phyloP scores from a whole-genome alignment of 2,113 vertebrate genomes.

The Halcyon senegalensis region DNA sequence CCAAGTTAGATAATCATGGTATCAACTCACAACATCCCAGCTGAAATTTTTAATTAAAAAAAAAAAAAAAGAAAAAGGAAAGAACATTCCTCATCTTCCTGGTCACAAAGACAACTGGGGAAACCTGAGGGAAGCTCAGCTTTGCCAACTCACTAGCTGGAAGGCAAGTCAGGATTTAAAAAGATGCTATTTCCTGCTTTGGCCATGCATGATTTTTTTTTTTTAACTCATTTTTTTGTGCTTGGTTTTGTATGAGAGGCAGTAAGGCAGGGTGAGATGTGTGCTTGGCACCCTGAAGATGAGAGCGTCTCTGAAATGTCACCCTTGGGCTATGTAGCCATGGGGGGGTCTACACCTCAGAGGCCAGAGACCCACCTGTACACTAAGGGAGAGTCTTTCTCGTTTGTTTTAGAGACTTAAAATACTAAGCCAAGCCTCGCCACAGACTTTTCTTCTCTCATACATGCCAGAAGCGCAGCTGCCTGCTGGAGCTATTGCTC shows the following conservation, averaged over 20 bases:
- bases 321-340: neutral
- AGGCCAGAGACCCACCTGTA: neutral
- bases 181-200: neutral
- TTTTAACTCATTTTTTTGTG: neutral
- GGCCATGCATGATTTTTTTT: neutral
- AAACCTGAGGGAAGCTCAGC: neutral
- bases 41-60: neutral
- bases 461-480: neutral
- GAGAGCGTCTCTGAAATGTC: neutral
- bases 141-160: neutral
- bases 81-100: neutral
- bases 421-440: neutral
- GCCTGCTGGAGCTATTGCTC: neutral
- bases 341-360: accelerated
- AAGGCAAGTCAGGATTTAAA: neutral
- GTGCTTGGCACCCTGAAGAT: neutral
- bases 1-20: neutral
- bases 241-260: neutral
- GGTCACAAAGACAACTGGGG: neutral
- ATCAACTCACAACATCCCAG: neutral
- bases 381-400: neutral
- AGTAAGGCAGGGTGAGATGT: accelerated
- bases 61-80: neutral
- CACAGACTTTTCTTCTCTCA: neutral
- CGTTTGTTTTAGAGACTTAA: neutral